A percentile compares a stretch with the other conserved stretches of the same genome.
These are phyloP conservation scores for Ophioninae sp. DNA, from an alignment of 2,888 invertebrate genomes.

Conservation along the genomic window DNA sequence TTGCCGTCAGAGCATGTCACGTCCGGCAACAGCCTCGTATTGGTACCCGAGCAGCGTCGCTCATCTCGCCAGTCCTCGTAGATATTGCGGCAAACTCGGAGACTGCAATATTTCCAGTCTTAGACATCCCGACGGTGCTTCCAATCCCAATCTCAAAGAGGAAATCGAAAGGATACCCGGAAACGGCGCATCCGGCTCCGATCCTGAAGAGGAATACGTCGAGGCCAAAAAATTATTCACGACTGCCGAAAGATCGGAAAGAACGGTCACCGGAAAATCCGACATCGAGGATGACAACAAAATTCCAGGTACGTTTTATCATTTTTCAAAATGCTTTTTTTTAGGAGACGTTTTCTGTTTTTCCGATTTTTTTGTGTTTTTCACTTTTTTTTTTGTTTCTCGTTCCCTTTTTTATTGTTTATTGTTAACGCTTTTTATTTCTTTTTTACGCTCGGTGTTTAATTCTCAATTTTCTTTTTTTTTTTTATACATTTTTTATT, in stretches of 20 bases:
- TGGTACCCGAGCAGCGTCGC: conserved; percentile 83
- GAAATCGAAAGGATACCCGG: conserved; percentile 85
- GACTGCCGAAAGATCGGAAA: conserved; percentile 75
- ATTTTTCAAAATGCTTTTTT: neutral
- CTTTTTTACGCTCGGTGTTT: too few relatives aligned
- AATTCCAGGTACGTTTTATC: conserved; percentile 70
- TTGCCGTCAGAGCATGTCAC: conserved; percentile 87
- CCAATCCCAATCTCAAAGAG: conserved; percentile 93
- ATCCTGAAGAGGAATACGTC: conserved; percentile 82
- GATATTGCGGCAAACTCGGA: conserved; percentile 85
- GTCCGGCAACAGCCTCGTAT: conserved; percentile 86
- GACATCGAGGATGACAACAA: conserved; percentile 79
- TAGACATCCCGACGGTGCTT: conserved; percentile 95
- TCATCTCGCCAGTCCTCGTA: conserved; percentile 84
- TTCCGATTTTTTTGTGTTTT: neutral
- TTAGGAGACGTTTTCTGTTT: neutral
- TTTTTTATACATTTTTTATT: too few relatives aligned
- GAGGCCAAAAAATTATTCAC: conserved; percentile 80
- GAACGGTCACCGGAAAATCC: conserved; percentile 80
- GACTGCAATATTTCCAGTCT: conserved; percentile 86
- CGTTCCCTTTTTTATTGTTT: too few relatives aligned
- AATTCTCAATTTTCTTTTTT: too few relatives aligned
- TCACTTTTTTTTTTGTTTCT: too few relatives aligned
- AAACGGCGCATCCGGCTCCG: conserved; percentile 85
- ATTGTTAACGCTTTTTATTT: too few relatives aligned